Conservation (phyloP, 2,888 invertebrate genomes). For the Dynastes tityus region DNA sequence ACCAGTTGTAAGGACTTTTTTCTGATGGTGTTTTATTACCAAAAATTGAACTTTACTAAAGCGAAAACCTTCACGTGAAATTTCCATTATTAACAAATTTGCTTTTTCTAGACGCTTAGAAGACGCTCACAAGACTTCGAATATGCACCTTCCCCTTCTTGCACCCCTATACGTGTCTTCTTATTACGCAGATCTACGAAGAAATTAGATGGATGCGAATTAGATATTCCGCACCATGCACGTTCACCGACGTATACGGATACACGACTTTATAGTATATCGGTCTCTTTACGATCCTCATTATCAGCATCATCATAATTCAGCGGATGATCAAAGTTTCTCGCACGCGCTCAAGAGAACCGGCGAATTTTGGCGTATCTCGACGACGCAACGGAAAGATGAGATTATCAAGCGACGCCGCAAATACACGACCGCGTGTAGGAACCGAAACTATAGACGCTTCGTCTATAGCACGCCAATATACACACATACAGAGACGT, state of each 20-base stretch:
- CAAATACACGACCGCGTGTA: too few species aligned
- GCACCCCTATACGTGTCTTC: background rate
- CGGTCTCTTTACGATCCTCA: conserved; percentile 63
- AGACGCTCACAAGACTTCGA: too few species aligned
- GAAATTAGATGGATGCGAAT: conserved; percentile 23
- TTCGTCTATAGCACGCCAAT: conserved; percentile 3
- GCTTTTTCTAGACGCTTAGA: too few species aligned
- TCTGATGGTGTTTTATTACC: too few species aligned
- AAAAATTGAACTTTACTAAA: too few species aligned
- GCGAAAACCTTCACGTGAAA: too few species aligned
- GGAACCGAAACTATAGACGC: conserved; percentile 44
- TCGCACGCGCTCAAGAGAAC: conserved; percentile 59
- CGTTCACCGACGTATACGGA: background rate
- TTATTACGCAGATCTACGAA: background rate
- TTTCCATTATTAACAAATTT: too few species aligned
- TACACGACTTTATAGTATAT: conserved; percentile 59
- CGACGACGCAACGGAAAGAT: conserved; percentile 60
- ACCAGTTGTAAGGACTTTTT: too few species aligned
- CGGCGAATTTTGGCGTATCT: conserved; percentile 65
- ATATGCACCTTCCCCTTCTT: background rate
- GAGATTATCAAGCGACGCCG: conserved; percentile 66
- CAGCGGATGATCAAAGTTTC: conserved; percentile 69
- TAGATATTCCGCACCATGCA: conserved; percentile 27
- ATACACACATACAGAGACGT: conserved; percentile 52
- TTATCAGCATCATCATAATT: conserved; percentile 42